Percentiles rank a stretch among this genome's conserved stretches.
Conservation (phyloP, 2,113 vertebrate species). For the Eurystomus gularis region DNA sequence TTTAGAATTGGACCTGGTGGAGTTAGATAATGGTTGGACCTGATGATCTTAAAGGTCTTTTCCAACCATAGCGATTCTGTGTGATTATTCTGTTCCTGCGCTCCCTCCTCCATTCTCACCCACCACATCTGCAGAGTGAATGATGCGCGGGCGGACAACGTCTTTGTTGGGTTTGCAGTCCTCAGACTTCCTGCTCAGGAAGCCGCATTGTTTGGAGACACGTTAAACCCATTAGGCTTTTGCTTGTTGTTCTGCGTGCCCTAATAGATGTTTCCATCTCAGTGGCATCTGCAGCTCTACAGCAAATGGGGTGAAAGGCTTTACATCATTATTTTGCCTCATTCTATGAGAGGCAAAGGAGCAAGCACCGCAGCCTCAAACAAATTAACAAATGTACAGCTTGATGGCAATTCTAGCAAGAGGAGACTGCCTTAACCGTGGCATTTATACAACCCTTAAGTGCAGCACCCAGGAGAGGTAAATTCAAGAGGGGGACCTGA, state of each 20-base stretch:
- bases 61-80: too few relatives aligned
- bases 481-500: neutral
- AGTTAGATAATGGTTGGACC: too few relatives aligned
- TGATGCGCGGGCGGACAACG: accelerated
- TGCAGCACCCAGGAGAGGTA: neutral
- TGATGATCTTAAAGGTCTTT: too few relatives aligned
- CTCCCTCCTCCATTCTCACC: neutral
- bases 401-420: neutral
- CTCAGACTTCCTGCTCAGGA: slow-evolving; percentile 15
- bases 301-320: slow-evolving; percentile 5
- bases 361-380: neutral
- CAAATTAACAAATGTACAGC: neutral
- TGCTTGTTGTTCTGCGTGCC: neutral
- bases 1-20: too few relatives aligned
- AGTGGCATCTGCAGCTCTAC: neutral
- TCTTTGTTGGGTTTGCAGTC: neutral
- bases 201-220: neutral
- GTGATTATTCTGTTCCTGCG: accelerated
- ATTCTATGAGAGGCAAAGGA: neutral
- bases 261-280: neutral
- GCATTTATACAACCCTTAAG: neutral
- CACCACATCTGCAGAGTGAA: neutral
- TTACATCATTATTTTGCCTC: neutral
- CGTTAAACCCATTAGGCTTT: neutral
- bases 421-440: neutral